phyloP scores from a whole-genome alignment of 2,113 vertebrate genomes.

The Pagrus major region DNA sequence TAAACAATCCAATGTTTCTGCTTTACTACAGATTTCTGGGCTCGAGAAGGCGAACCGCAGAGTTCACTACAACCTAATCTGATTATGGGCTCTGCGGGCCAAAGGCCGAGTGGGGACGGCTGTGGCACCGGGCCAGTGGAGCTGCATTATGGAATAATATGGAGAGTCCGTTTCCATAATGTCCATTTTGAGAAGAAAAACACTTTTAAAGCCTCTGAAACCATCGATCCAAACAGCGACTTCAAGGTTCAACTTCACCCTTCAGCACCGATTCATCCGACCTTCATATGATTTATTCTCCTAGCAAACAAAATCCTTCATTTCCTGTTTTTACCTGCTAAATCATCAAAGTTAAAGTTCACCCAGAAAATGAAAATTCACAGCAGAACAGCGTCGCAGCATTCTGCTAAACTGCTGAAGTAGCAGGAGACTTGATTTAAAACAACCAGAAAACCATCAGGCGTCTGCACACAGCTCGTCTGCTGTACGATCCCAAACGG shows the following conservation, averaged over 20 bases:
- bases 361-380: no score
- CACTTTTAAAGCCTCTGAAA: background rate
- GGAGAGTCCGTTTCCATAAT: constrained; percentile 3
- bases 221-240: no score
- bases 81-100: constrained; percentile 61
- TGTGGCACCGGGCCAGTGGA: constrained; percentile 20
- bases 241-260: no score
- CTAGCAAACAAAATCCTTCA: background rate
- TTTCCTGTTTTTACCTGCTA: no score
- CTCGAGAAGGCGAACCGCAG: constrained; percentile 47
- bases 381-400: no score
- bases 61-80: constrained; percentile 68
- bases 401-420: no score
- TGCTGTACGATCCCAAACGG: no score
- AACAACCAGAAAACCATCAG: no score
- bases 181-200: background rate
- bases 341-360: no score
- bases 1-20: constrained; percentile 81
- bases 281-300: background rate
- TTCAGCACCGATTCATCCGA: background rate
- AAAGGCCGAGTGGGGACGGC: constrained; percentile 22
- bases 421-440: no score
- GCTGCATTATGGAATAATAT: constrained; percentile 14
- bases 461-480: no score
- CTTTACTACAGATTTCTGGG: constrained; percentile 74